Evolutionary conservation across 2,113 vertebrate species (phyloP), one percentile per base, ranked within the genome.

Genomic region (Pachyramphus minor): DNA sequence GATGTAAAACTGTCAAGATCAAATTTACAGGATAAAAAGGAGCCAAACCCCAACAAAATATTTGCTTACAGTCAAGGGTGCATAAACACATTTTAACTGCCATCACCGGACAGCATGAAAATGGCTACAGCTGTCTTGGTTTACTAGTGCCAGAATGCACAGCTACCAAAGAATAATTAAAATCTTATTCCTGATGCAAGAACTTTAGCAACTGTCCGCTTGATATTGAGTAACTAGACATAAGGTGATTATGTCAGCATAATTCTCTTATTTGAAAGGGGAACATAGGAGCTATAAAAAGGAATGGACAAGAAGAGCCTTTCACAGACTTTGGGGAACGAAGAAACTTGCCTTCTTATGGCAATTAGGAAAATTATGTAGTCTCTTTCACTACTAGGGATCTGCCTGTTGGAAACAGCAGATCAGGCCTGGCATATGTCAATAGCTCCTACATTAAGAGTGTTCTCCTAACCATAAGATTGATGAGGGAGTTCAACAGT

Each of bases 1-100:
- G 62, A 80, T 58, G 87, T 98, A 98, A 96, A 98, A 98, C 98
- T 98, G 95, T 17, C 60, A 82, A 60, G 66, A 90, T 81, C 16
- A 62, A 76, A 81, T 41, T 69, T 90, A 74, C 31, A 87, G 16
- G 11, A 53, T 50, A 73, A 49, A 37, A 67, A 62, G 21, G 83
- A 78, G 68, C 24, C 56, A 80, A 88, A 76, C 23, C 56, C 20
- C 47, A 87, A 50, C 28, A 79, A 63, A 82, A 35, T 80, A 56
- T 49, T 74, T 86, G n/a, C 22, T 41, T 55, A 62, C 12, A 25
- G n/a, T 71, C 56, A 83, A 78, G 72, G n/a, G 62, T 69, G 28
- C 33, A 39, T 42, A 93, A 91, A 80, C 39, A 69, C 31, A 53
- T 76, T 95, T 80, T 63, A 88, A 75, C 31, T 69, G 23, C 22